Conservation (phyloP, 2,888 invertebrate species). For the Lymantria monacha region DNA sequence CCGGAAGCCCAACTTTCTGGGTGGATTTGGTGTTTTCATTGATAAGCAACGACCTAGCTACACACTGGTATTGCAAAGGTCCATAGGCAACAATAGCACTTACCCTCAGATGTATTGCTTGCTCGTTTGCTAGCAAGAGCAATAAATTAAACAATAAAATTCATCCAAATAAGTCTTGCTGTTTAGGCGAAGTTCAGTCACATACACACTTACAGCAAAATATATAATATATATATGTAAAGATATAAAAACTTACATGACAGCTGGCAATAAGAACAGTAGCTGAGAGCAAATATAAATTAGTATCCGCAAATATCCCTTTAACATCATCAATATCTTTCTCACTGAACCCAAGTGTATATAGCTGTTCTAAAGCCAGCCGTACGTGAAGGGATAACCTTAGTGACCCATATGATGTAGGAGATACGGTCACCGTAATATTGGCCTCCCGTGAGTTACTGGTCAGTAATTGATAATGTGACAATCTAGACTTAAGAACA, state of each 20-base stretch:
- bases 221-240: not conserved
- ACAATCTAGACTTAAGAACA: constrained; percentile 89
- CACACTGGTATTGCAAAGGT: no score
- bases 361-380: constrained; percentile 86
- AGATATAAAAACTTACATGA: constrained; percentile 87
- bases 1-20: no score
- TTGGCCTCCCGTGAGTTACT: constrained; percentile 83
- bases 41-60: no score
- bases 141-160: no score
- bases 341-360: constrained; percentile 91
- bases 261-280: constrained; percentile 95
- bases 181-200: no score
- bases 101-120: no score
- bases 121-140: no score
- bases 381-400: constrained; percentile 90
- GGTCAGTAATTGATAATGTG: constrained; percentile 87
- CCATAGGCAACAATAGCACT: no score
- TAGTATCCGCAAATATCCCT: constrained; percentile 97
- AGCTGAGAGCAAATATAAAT: constrained; percentile 93
- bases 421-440: constrained; percentile 87
- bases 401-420: constrained; percentile 90
- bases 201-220: no score
- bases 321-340: constrained; percentile 98
- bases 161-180: no score
- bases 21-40: no score